Evolutionary conservation across 2,113 vertebrate species (phyloP).

Genomic region (Ancistrus triradiatus): DNA sequence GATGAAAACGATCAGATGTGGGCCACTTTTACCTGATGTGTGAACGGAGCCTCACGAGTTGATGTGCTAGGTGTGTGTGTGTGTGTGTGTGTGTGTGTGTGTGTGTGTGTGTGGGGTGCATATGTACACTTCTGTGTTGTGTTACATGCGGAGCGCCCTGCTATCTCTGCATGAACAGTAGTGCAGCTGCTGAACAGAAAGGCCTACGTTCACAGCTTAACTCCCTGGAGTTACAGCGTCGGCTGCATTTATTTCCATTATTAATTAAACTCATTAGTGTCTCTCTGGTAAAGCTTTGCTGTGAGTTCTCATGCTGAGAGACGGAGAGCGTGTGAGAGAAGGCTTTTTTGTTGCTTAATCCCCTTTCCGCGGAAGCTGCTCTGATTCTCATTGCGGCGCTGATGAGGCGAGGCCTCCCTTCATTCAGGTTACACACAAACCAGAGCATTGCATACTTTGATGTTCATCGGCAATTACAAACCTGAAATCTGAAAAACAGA

Average conservation of each 20-base stretch:
- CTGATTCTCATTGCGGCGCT: conserved; percentile 13
- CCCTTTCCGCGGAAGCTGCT: conserved; percentile 25
- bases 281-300: conserved; percentile 50
- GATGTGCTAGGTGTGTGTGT: too few species aligned
- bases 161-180: conserved; percentile 48
- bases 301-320: conserved; percentile 52
- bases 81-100: conserved; percentile 14
- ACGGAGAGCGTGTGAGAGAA: conserved; percentile 25
- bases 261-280: conserved; percentile 71
- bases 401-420: conserved; percentile 19
- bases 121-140: not conserved
- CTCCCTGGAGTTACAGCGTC: conserved; percentile 53
- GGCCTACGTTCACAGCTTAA: conserved; percentile 48
- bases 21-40: conserved; percentile 3
- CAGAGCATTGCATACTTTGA: too few species aligned
- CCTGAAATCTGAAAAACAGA: too few species aligned
- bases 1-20: too few species aligned
- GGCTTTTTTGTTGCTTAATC: conserved; percentile 43
- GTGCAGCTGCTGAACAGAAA: conserved; percentile 56
- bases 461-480: too few species aligned
- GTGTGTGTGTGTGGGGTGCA: not conserved
- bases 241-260: conserved; percentile 68
- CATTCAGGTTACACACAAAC: conserved; percentile 17
- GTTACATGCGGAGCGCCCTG: not conserved
- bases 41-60: too few species aligned